Evolutionary conservation across 2,113 vertebrate genomes (phyloP).

Genomic region (Sinocyclocheilus anophthalmus): DNA sequence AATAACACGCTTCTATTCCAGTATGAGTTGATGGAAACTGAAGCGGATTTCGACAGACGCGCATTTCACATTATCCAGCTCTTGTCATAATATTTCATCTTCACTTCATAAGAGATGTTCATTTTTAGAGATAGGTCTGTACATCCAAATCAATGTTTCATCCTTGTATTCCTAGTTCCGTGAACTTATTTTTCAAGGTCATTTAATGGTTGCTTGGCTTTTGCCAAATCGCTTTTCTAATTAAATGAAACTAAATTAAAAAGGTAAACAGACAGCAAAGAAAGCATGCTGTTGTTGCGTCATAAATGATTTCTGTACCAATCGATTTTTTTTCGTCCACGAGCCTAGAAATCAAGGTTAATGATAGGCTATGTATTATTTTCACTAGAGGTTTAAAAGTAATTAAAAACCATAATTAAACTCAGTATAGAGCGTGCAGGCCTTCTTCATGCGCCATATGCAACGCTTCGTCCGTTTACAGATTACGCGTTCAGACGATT

Average conservation of each 20-base stretch:
- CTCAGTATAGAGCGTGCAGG: background rate
- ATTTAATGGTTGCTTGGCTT: conserved; percentile 17
- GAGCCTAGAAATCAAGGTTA: background rate
- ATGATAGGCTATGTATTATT: background rate
- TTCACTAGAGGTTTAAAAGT: background rate
- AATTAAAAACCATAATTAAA: background rate
- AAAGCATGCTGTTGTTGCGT: background rate
- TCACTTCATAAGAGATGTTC: background rate
- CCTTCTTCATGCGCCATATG: background rate
- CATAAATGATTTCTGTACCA: background rate
- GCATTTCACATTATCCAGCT: background rate
- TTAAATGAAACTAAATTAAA: background rate
- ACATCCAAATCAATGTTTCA: background rate
- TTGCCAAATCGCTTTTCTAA: background rate
- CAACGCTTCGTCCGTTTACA: background rate
- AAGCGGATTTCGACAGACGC: background rate
- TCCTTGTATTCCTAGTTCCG: background rate
- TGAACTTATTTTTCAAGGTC: conserved; percentile 44
- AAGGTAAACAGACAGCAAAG: background rate
- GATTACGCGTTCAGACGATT: background rate
- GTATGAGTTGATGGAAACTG: background rate
- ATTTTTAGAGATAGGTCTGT: background rate
- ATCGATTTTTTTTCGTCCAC: background rate
- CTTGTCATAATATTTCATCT: background rate
- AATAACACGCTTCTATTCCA: background rate